phyloP scores from a whole-genome alignment of 2,888 invertebrate genomes.

The Lochmaea crataegi region DNA sequence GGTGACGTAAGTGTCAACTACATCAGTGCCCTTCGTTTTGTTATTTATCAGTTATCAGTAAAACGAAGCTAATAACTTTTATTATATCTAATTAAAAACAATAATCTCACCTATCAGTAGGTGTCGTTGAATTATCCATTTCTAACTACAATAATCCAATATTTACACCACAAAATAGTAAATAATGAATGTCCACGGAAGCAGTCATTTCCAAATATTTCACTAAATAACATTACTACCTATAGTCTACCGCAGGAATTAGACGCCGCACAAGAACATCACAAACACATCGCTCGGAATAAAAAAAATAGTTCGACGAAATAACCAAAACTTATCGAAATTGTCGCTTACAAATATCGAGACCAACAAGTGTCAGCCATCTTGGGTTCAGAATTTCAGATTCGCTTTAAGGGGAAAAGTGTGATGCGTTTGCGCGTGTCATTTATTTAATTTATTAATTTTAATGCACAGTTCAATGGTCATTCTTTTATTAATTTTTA shows the following conservation, averaged over 20 bases:
- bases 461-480: conserved; percentile 70
- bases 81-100: conserved; percentile 5
- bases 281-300: conserved; percentile 38
- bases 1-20: conserved; percentile 53
- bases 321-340: conserved; percentile 56
- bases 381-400: conserved; percentile 58
- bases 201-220: conserved; percentile 58
- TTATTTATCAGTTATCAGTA: conserved; percentile 40
- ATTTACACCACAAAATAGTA: conserved; percentile 54
- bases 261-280: conserved; percentile 40
- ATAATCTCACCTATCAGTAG: conserved; percentile 56
- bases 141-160: conserved; percentile 54
- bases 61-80: conserved; percentile 22
- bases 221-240: conserved; percentile 57
- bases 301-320: conserved; percentile 29
- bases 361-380: conserved; percentile 66
- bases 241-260: conserved; percentile 29
- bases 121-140: conserved; percentile 59
- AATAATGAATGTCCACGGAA: conserved; percentile 56
- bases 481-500: conserved; percentile 29
- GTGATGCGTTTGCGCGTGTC: conserved; percentile 72
- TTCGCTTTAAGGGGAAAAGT: conserved; percentile 34
- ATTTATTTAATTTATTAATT: conserved; percentile 69
- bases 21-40: conserved; percentile 45
- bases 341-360: conserved; percentile 54